Conservation (phyloP, 2,888 invertebrate genomes). For the Perizoma flavofasciatum region DNA sequence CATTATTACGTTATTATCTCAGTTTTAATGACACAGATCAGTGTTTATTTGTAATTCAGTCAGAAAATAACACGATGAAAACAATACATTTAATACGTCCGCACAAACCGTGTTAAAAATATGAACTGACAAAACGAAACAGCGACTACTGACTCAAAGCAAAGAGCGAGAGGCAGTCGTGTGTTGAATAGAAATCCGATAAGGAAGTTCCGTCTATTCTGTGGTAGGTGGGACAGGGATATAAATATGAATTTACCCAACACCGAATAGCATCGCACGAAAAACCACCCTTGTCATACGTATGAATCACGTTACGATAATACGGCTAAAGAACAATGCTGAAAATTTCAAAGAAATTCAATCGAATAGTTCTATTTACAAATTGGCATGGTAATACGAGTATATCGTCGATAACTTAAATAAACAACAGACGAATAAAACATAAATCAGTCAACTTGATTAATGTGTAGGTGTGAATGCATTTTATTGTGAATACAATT, state of each 20-base stretch:
- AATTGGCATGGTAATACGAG: no score
- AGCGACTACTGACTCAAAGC: conserved; percentile 20
- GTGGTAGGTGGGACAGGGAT: conserved; percentile 28
- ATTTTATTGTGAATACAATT: no score
- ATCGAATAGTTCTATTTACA: no score
- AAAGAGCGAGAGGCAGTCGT: conserved; percentile 21
- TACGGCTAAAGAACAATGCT: neutral
- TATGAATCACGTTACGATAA: conserved; percentile 13
- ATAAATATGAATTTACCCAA: conserved; percentile 16
- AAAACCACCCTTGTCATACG: conserved; percentile 32
- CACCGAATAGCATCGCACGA: conserved; percentile 22
- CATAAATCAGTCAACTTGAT: no score
- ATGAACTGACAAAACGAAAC: conserved; percentile 56
- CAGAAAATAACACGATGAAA: conserved; percentile 60
- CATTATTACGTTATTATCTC: conserved; percentile 54
- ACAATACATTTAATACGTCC: conserved; percentile 51
- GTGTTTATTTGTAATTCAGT: conserved; percentile 59
- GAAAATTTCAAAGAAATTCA: no score
- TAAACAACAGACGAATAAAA: no score
- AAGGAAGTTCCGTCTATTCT: conserved; percentile 40
- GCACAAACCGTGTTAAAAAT: conserved; percentile 65
- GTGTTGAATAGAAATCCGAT: conserved; percentile 69
- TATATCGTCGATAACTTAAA: no score
- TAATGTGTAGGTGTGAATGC: no score
- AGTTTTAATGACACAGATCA: conserved; percentile 39